Evolutionary conservation across 2,888 invertebrate genomes (phyloP), one percentile per base, ranked within the genome.

Genomic region (Congeria kusceri): DNA sequence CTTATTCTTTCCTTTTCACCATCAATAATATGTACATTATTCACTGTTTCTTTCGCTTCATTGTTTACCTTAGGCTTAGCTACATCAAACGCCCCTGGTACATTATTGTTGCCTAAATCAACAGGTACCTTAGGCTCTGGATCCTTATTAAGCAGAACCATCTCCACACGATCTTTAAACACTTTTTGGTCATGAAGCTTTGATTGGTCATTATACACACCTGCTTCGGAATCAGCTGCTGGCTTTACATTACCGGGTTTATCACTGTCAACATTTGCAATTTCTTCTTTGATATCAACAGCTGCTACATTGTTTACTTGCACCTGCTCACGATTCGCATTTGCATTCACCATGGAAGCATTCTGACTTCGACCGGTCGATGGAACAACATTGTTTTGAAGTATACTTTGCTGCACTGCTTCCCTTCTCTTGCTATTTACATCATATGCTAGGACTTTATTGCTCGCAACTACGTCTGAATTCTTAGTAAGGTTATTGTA

Each of bases 21-120:
- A 57, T 73, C 72, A 53, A 69, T 66, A 23, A 66, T 49, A 23
- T 61, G 56, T 7, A 77, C 49, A 62, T 77, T 27, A 25, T 20
- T 65, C 29, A 59, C 44, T 47, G 56, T 44, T 20, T 63, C 46
- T 39, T 49, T 47, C n/a, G 46, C 47, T 28, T n/a, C 64, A 56
- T 65, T 32, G 23, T 29, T 15, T 56, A 66, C 49, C 27, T 64
- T 59, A 59, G 59, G 44, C 27, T 25, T 27, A 25, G n/a, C 65
- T 9, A 66, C 29, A 49, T 73, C 66, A 53, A 61, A 59, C 13
- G 47, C 53, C 32, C 61, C 66, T 15, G 18, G 39, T 39, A n/a
- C 59, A 57, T 32, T 39, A 39, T 11, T 39, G 39, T 39, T 39
- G 27, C 29, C 58, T 58, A 39, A 39, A 39, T 39, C 1, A 1